Base-by-base conservation (phyloP, 2,888 invertebrate species). In the Nomada lathburiana region DNA sequence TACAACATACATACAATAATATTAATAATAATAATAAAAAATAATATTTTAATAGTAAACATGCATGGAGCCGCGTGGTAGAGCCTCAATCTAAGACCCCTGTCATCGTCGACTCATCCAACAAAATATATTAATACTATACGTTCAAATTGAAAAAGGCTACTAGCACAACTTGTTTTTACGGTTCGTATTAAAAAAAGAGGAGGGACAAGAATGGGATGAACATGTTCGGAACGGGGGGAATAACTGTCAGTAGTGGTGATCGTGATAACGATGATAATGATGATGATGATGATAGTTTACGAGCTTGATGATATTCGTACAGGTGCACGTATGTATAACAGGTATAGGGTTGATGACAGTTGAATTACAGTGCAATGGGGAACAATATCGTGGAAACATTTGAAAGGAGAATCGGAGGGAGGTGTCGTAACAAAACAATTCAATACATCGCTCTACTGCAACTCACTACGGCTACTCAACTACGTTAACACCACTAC, bases 51-150 rank as follows among this genome's bases (percentile, higher is more conserved):
- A 91, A 92, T 92, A 90, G 90, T 90, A 92, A 92, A 92, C 93
- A 93, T 92, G 93, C 91, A 91, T 88, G 89, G 89, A 89, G 88
- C 88, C 90, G 87, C 80, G 80, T 69, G 60, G 57, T 62, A 55
- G 65, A 78, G 44, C 36, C 57, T 36, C 59, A 29, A 36, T 16
- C 23, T 59, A 50, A 50, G 76, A 55, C 67, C 72, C 50, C 65
- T 73, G 64, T 77, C 76, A 82, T 86, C 83, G 80, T 64, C 90
- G 88, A 85, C 86, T 83, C 88, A 88, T 90, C 89, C 89, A 91
- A 91, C 91, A 93, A 93, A 92, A 93, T 93, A 93, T 92, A 92
- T 93, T 93, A 93, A 93, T 93, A 93, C 91, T 92, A 92, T 92
- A 89, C 80, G 85, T 77, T 69, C 73, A 70, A 76, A 76, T 63